Conservation (phyloP, 1,140 invertebrate species). For the Drosophila littoralis region DNA sequence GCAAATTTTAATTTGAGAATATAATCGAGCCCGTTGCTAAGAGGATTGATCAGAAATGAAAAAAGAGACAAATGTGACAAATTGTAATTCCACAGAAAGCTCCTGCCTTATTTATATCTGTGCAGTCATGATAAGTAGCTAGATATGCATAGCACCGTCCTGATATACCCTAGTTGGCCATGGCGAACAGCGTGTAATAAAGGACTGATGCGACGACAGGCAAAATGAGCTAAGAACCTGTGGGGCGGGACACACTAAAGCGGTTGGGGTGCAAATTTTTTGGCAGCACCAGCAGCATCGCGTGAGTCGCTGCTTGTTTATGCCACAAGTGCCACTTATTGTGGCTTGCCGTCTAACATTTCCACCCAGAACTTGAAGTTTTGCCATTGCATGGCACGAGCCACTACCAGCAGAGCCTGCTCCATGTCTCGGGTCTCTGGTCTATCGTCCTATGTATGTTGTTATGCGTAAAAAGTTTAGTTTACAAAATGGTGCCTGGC, state of each 20-base stretch:
- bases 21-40: too few relatives aligned
- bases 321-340: conserved; percentile 65
- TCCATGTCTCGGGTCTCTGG: background rate
- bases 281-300: conserved; percentile 22
- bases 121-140: too few relatives aligned
- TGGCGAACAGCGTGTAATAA: conserved; percentile 17
- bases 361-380: conserved; percentile 51
- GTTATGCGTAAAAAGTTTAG: conserved; percentile 62
- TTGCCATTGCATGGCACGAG: conserved; percentile 4
- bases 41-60: too few relatives aligned
- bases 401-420: background rate
- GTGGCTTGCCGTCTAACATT: conserved; percentile 51
- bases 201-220: conserved; percentile 35
- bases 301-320: conserved; percentile 51
- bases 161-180: background rate
- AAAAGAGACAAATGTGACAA: too few relatives aligned
- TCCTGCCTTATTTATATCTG: too few relatives aligned
- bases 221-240: conserved; percentile 28
- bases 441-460: conserved; percentile 37
- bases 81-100: too few relatives aligned
- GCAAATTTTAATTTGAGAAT: too few relatives aligned
- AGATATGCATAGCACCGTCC: too few relatives aligned
- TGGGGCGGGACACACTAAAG: background rate
- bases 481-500: conserved; percentile 61
- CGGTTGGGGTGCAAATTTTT: conserved; percentile 17